Evolutionary conservation across 2,888 invertebrate genomes (phyloP).

Genomic region (Rhopalosiphum nymphaeae): DNA sequence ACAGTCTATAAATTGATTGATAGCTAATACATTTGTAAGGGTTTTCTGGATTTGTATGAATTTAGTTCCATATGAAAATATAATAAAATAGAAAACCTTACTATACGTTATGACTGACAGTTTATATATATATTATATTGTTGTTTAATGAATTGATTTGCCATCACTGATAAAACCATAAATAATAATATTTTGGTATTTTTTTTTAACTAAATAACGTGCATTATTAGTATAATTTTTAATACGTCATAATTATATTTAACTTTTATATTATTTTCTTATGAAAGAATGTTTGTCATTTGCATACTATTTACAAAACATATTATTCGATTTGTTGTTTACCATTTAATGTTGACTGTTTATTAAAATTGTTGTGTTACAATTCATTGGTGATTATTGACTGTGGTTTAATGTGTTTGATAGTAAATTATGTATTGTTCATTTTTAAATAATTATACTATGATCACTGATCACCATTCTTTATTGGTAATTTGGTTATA

Average conservation of each 20-base stretch:
- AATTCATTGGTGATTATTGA: neutral
- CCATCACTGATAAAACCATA: neutral
- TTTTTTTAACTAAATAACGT: neutral
- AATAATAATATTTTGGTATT: neutral
- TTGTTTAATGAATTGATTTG: no score
- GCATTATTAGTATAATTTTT: neutral
- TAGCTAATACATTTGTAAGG: no score
- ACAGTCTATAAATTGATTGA: no score
- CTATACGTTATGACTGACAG: no score
- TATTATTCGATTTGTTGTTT: neutral
- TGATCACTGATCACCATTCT: neutral
- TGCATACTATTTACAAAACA: neutral
- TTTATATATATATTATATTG: neutral
- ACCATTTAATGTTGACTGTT: neutral
- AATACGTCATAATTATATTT: neutral
- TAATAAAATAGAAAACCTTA: no score
- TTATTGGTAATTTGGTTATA: neutral
- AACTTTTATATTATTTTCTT: neutral
- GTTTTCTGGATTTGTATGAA: no score
- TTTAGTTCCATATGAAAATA: no score
- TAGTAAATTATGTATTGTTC: neutral
- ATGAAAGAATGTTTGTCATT: neutral
- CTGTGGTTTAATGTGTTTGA: neutral
- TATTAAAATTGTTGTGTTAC: neutral
- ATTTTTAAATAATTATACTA: neutral